Percentiles rank a stretch among this genome's conserved stretches.
phyloP scores from a whole-genome alignment of 2,888 invertebrate species.

The Xylota segnis region DNA sequence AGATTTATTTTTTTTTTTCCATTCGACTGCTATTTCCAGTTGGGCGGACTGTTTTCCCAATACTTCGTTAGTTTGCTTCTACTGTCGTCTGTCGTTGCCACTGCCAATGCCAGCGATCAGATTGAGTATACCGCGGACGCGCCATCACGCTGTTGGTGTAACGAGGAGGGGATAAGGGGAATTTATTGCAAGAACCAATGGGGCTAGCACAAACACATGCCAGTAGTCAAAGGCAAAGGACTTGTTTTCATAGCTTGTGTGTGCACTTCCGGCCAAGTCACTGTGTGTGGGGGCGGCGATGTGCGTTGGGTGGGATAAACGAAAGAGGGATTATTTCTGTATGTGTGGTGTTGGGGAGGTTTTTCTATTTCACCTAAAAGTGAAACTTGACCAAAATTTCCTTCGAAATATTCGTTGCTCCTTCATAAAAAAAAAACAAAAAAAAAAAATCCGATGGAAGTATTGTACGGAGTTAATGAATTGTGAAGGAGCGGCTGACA shows the following conservation, averaged over 20 bases:
- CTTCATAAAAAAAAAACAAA: slow-evolving; percentile 3
- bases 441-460: neutral
- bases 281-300: neutral
- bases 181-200: slow-evolving; percentile 52
- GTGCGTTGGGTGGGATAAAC: neutral
- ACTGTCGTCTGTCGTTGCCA: slow-evolving; percentile 45
- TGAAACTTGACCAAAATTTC: slow-evolving; percentile 47
- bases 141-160: neutral
- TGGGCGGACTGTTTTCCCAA: slow-evolving; percentile 50
- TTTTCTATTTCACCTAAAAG: slow-evolving; percentile 48
- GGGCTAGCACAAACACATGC: slow-evolving; percentile 21
- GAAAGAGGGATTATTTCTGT: slow-evolving; percentile 21
- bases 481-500: slow-evolving; percentile 62
- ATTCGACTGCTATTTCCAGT: slow-evolving; percentile 59
- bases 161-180: neutral
- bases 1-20: too few relatives aligned
- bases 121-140: slow-evolving; percentile 51
- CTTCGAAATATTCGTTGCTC: slow-evolving; percentile 14
- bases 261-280: slow-evolving; percentile 18
- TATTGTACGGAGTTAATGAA: slow-evolving; percentile 67
- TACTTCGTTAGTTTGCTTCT: slow-evolving; percentile 49
- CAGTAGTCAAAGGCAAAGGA: slow-evolving; percentile 28
- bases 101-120: slow-evolving; percentile 55
- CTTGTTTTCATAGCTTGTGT: slow-evolving; percentile 24
- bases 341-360: slow-evolving; percentile 12